Percentiles rank a stretch among this genome's conserved stretches.
phyloP scores from a whole-genome alignment of 1,140 invertebrate genomes.

The Eumaeus atala region DNA sequence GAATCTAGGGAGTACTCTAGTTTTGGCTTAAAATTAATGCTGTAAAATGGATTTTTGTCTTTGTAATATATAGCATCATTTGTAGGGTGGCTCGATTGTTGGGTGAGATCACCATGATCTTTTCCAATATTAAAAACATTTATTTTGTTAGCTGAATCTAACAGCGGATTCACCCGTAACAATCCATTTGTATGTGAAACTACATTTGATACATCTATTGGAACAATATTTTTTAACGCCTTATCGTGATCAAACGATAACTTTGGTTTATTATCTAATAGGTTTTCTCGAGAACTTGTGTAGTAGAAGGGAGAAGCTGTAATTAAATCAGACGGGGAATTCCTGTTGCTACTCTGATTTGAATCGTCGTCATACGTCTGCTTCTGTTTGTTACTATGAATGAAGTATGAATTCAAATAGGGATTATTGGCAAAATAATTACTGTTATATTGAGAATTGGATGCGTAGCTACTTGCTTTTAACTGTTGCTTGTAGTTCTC shows the following conservation, averaged over 20 bases:
- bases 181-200: constrained; percentile 47
- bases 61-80: constrained; percentile 50
- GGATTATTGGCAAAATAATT: constrained; percentile 27
- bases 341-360: constrained; percentile 35
- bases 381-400: constrained; percentile 38
- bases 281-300: constrained; percentile 38
- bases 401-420: constrained; percentile 23
- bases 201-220: constrained; percentile 64
- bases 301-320: constrained; percentile 52
- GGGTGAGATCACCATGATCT: constrained; percentile 45
- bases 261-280: constrained; percentile 41
- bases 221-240: constrained; percentile 67
- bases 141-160: constrained; percentile 38
- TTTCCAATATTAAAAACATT: constrained; percentile 35
- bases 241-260: constrained; percentile 67
- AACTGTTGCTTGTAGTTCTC: constrained; percentile 57
- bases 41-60: constrained; percentile 55
- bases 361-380: constrained; percentile 32
- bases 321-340: constrained; percentile 45
- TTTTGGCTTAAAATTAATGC: constrained; percentile 49
- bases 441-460: constrained; percentile 26
- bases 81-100: constrained; percentile 35
- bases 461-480: constrained; percentile 32
- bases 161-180: constrained; percentile 23
- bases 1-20: constrained; percentile 35